Conservation (phyloP, 2,113 vertebrate species). For the Tupaia chinensis region DNA sequence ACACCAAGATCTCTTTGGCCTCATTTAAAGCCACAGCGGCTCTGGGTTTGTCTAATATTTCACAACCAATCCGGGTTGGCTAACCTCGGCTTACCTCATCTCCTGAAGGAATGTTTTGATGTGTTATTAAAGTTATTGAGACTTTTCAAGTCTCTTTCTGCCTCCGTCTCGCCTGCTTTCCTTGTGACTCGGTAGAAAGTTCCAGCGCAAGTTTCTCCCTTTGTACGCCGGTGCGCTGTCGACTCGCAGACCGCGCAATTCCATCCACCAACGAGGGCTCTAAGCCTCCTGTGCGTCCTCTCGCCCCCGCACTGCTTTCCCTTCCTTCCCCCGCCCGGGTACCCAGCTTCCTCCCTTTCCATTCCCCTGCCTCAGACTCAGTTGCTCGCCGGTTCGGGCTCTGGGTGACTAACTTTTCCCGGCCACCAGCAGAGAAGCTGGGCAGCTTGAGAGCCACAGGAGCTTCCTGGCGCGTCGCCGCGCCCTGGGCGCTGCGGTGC, state of each 20-base stretch:
- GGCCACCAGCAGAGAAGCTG: constrained; percentile 61
- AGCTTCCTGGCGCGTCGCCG: constrained; percentile 67
- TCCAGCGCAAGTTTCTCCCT: constrained; percentile 24
- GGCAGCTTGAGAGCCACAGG: background rate
- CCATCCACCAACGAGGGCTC: background rate
- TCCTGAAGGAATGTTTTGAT: constrained; percentile 69
- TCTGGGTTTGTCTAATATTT: constrained; percentile 69
- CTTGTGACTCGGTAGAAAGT: constrained; percentile 41
- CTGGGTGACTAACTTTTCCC: constrained; percentile 77
- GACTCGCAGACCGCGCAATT: background rate
- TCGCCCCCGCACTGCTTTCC: background rate
- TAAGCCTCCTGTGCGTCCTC: background rate
- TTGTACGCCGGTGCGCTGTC: background rate
- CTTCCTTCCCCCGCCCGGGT: background rate
- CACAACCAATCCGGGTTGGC: constrained; percentile 72
- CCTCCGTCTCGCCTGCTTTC: constrained; percentile 8
- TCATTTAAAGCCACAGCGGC: constrained; percentile 77
- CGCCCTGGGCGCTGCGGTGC: background rate
- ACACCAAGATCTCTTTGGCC: constrained; percentile 71
- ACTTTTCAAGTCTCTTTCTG: constrained; percentile 54
- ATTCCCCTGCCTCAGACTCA: background rate
- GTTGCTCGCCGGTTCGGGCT: background rate
- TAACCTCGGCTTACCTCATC: constrained; percentile 81
- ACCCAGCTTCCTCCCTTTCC: background rate
- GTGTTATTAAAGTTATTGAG: constrained; percentile 72